Conservation (phyloP, 64 coral and sea anemone species). For the Porites lutea region DNA sequence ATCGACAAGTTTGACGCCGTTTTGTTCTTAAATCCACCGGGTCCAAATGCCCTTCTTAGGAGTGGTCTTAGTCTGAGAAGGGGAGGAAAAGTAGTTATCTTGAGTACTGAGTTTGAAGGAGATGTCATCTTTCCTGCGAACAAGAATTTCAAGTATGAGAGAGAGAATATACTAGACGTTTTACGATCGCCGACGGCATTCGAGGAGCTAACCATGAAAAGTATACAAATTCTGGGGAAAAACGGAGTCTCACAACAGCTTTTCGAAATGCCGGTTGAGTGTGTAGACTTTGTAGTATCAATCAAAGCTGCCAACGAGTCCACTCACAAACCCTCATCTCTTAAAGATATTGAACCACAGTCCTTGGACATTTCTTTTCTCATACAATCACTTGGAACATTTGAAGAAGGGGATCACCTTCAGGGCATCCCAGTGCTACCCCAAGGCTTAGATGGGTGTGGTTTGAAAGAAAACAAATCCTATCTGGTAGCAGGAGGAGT, state of each 20-base stretch:
- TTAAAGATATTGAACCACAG: no score
- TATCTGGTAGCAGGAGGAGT: constrained; percentile 79
- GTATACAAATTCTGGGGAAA: neutral
- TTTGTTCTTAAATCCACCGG: constrained; percentile 28
- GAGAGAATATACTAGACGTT: constrained; percentile 8
- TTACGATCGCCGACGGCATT: neutral
- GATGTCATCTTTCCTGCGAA: constrained; percentile 29
- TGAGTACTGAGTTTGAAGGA: constrained; percentile 20
- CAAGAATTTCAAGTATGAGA: constrained; percentile 32
- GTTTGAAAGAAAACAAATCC: constrained; percentile 60
- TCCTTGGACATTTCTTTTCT: neutral
- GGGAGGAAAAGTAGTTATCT: constrained; percentile 42
- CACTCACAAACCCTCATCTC: neutral
- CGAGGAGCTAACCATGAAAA: neutral
- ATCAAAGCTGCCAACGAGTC: neutral
- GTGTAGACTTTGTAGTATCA: neutral
- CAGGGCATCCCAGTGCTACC: constrained; percentile 1
- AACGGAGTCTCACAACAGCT: neutral
- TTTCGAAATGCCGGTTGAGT: neutral
- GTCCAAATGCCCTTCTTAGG: constrained; percentile 36
- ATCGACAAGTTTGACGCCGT: constrained; percentile 45
- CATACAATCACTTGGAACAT: neutral
- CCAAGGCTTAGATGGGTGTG: constrained; percentile 38
- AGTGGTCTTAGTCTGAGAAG: constrained; percentile 25
- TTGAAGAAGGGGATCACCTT: neutral